Evolutionary conservation across 2,797 vertebrate genomes (phyloP), one percentile per base, ranked within the genome.

Genomic region (Pelobates cultripes): DNA sequence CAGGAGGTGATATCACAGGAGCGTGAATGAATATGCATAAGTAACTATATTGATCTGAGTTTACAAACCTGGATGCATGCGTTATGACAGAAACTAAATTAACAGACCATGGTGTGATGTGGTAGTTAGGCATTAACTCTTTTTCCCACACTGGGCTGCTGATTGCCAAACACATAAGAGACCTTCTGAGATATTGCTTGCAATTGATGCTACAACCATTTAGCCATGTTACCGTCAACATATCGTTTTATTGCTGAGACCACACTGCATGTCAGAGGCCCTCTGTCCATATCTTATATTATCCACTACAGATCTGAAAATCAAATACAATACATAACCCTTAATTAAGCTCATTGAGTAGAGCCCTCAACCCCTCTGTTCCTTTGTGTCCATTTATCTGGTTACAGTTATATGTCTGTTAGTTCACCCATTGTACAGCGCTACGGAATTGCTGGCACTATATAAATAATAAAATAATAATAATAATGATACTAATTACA

Each of bases 11-110:
- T 4, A 64, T 10, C 61, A 60, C 14, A 40, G 61, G 28, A 28
- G n/a, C 28, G 61, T 40, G 61, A 28, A 64, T 64, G 61, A 64
- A 64, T 64, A 64, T 64, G 17, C 28, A 64, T 64, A 15, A 64
- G 10, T 40, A 3, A 3, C 61, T 28, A 64, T 64, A n/a, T 64
- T 64, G 17, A 17, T 64, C 8, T 17, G 61, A 64, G n/a, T 40
- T n/a, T 3, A 40, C 6, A 28, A n/a, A 64, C 17, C 6, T 64
- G 3, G 3, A 40, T 60, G 61, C 5, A 28, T 64, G 17, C n/a
- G 17, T 28, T 28, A 40, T 28, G 61, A 64, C 17, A 64, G 17
- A 64, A 64, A 64, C 61, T 2, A 64, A 40, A 64, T 64, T n/a
- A 28, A 17, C 28, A 40, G 61, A 64, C n/a, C 17, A 64, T 40